Conservation (phyloP, 2,888 invertebrate genomes). For the Deladenus siricidicola region DNA sequence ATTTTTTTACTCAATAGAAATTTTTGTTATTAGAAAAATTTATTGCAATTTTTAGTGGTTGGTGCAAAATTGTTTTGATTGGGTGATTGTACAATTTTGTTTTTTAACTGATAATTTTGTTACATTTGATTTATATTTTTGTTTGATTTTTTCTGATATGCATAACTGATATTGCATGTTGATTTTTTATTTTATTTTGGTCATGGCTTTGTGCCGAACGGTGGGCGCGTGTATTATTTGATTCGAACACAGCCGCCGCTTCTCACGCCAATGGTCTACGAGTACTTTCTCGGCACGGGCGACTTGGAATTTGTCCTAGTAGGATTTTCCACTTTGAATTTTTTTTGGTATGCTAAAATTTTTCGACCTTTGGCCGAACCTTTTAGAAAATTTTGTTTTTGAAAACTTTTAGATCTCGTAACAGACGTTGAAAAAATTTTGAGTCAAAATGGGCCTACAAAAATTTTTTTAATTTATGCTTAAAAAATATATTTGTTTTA, state of each 20-base stretch:
- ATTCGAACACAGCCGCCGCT: conserved; percentile 58
- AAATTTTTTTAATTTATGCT: too few species aligned
- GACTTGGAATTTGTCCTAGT: conserved; percentile 65
- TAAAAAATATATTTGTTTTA: too few species aligned
- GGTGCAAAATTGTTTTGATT: too few species aligned
- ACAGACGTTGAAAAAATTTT: too few species aligned
- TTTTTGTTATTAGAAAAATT: too few species aligned
- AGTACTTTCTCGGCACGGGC: conserved; percentile 67
- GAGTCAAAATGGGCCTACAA: too few species aligned
- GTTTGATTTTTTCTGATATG: neutral
- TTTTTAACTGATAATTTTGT: conserved; percentile 6
- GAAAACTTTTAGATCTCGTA: too few species aligned
- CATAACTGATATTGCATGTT: neutral
- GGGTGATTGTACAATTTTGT: too few species aligned
- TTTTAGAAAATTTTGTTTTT: conserved; percentile 3
- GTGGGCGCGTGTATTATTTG: conserved; percentile 74
- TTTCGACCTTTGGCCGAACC: neutral
- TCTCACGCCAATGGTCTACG: conserved; percentile 66
- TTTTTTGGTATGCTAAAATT: neutral
- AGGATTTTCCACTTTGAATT: too few species aligned
- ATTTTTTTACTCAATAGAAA: too few species aligned
- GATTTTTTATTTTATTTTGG: conserved; percentile 40
- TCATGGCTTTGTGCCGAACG: conserved; percentile 68
- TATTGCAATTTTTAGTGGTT: too few species aligned
- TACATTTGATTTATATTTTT: conserved; percentile 3